Percentiles rank a stretch among this genome's conserved stretches.
These are phyloP conservation scores for Calephelis perditalis DNA, from an alignment of 2,888 invertebrate genomes.

Conservation along the genomic window DNA sequence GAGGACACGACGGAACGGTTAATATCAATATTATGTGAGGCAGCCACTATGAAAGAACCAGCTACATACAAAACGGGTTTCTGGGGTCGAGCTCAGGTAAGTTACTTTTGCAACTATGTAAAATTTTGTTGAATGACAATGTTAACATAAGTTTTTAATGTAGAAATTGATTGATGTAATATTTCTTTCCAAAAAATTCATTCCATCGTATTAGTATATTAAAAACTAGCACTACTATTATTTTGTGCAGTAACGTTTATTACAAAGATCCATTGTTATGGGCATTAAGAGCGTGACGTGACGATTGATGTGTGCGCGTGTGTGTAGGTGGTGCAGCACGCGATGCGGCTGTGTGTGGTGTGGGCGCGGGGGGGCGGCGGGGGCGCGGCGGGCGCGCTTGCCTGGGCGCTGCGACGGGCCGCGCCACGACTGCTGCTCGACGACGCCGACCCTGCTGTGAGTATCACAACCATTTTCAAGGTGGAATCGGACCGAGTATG, in stretches of 20 bases:
- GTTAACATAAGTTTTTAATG: no score
- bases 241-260: no score
- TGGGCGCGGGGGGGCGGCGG: conserved; percentile 93
- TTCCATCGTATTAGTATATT: no score
- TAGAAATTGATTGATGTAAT: no score
- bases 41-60: conserved; percentile 87
- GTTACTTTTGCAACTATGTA: background rate
- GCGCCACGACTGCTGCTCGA: conserved; percentile 91
- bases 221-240: background rate
- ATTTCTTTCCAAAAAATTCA: no score
- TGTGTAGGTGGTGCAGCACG: conserved; percentile 88
- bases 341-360: conserved; percentile 94
- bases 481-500: no score
- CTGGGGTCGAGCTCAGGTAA: conserved; percentile 92
- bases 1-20: conserved; percentile 89
- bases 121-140: no score
- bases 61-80: conserved; percentile 94
- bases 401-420: conserved; percentile 88
- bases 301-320: conserved; percentile 17
- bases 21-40: conserved; percentile 92
- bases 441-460: conserved; percentile 89
- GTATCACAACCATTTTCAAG: conserved; percentile 20
- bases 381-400: conserved; percentile 87
- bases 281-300: no score
- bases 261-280: no score